phyloP scores from a whole-genome alignment of 2,888 invertebrate genomes.

The Notodonta ziczac region DNA sequence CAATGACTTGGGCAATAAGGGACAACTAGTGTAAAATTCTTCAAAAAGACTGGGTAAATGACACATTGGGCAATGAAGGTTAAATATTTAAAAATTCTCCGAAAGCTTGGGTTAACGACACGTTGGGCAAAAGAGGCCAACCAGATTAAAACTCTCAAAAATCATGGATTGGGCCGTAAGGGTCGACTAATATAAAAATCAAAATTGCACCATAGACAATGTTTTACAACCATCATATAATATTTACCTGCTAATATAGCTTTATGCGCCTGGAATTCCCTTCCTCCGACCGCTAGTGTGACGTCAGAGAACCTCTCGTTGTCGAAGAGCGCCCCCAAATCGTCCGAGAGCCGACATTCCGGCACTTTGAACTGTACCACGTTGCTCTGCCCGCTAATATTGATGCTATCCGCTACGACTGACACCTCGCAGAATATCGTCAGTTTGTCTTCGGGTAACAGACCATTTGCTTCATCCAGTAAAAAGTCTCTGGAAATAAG shows the following conservation, averaged over 20 bases:
- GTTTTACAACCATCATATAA: not conserved
- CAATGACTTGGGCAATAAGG: no score
- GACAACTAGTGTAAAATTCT: no score
- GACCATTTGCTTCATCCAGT: conserved; percentile 98
- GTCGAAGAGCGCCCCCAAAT: conserved; percentile 97
- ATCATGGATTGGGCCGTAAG: no score
- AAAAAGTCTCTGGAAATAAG: conserved; percentile 93
- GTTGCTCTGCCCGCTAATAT: conserved; percentile 99
- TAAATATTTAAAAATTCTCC: no score
- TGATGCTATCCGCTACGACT: conserved; percentile 99
- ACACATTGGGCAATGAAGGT: no score
- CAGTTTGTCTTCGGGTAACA: conserved; percentile 99
- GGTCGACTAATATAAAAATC: no score
- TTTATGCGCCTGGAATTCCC: conserved; percentile 98
- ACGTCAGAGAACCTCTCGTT: conserved; percentile 99
- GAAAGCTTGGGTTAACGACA: no score
- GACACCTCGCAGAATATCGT: conserved; percentile 99
- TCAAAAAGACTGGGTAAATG: no score
- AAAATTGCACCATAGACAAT: no score
- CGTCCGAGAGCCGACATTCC: conserved; percentile 96
- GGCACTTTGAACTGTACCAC: conserved; percentile 99
- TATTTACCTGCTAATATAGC: conserved; percentile 95
- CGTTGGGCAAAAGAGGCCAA: no score
- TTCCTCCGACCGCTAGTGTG: conserved; percentile 95
- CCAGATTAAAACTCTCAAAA: no score